Percentiles rank a stretch among this genome's conserved stretches.
Conservation (phyloP, 2,797 vertebrate genomes). For the Phoxinus dragarum region DNA sequence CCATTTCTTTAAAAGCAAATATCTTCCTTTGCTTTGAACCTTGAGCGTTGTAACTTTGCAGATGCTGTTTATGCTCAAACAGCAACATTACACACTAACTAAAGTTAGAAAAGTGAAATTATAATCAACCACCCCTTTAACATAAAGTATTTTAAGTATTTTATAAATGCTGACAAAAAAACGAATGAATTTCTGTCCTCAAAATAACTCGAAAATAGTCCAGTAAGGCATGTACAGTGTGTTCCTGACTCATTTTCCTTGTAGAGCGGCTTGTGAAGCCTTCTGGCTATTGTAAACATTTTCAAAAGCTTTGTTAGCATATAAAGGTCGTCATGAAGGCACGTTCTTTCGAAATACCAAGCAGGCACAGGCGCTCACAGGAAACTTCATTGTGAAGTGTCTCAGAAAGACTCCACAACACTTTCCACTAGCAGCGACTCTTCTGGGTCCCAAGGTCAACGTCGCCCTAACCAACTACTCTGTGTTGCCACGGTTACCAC, state of each 20-base stretch:
- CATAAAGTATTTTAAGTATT: background rate
- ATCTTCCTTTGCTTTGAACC: too few relatives aligned
- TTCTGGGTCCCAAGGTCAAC: constrained; percentile 74
- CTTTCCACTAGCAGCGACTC: constrained; percentile 61
- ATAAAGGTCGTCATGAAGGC: background rate
- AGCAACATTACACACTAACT: too few relatives aligned
- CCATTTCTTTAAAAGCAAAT: too few relatives aligned
- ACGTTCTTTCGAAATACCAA: background rate
- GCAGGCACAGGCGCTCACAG: background rate
- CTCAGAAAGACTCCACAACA: constrained; percentile 1
- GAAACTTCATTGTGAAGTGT: constrained; percentile 24
- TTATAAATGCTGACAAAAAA: background rate
- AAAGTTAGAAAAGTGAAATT: too few relatives aligned
- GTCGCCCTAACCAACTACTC: constrained; percentile 32
- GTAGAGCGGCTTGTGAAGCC: background rate
- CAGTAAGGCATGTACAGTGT: background rate
- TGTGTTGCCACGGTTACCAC: constrained; percentile 74
- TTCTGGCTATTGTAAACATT: constrained; percentile 17
- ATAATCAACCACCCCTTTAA: too few relatives aligned
- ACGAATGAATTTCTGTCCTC: background rate
- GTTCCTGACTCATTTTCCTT: background rate
- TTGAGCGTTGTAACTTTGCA: too few relatives aligned
- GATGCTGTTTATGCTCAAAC: too few relatives aligned
- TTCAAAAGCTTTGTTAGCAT: background rate
- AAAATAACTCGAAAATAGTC: background rate